Evolutionary conservation across 1,140 invertebrate species (phyloP).

Genomic region (Drosophila miranda): DNA sequence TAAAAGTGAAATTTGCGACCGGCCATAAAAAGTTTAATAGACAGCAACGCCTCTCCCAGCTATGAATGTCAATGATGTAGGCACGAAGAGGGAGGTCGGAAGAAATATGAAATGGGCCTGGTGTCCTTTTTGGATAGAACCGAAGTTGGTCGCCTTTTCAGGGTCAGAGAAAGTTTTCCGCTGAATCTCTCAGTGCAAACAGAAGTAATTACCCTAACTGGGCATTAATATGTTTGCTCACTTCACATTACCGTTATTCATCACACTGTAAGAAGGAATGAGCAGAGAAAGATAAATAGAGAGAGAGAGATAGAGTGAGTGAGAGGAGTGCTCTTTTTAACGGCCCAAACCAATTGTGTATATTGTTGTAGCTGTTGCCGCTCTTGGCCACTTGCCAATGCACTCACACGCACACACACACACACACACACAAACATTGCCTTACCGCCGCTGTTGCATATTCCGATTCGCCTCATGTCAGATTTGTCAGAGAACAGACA

Average conservation of each 20-base stretch:
- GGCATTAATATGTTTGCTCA: slow-evolving; percentile 16
- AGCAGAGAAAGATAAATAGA: no score
- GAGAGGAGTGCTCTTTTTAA: slow-evolving; percentile 57
- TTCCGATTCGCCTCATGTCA: slow-evolving; percentile 32
- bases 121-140: neutral
- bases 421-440: slow-evolving; percentile 47
- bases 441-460: slow-evolving; percentile 43
- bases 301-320: neutral
- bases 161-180: slow-evolving; percentile 42
- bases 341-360: slow-evolving; percentile 35
- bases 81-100: slow-evolving; percentile 11
- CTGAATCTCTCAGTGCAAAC: slow-evolving; percentile 13
- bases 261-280: neutral
- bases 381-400: slow-evolving; percentile 69
- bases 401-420: slow-evolving; percentile 18
- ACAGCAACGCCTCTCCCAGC: slow-evolving; percentile 43
- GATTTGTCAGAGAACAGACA: neutral
- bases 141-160: slow-evolving; percentile 21
- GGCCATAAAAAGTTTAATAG: slow-evolving; percentile 78
- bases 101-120: slow-evolving; percentile 23
- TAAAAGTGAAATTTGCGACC: slow-evolving; percentile 70
- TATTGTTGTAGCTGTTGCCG: slow-evolving; percentile 31
- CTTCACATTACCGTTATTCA: neutral
- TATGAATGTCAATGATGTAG: slow-evolving; percentile 73
- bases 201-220: slow-evolving; percentile 28